A percentile compares a stretch with the other conserved stretches of the same genome.
These are phyloP conservation scores for Platalea minor DNA, from an alignment of 2,797 vertebrate genomes.

Conservation along the genomic window DNA sequence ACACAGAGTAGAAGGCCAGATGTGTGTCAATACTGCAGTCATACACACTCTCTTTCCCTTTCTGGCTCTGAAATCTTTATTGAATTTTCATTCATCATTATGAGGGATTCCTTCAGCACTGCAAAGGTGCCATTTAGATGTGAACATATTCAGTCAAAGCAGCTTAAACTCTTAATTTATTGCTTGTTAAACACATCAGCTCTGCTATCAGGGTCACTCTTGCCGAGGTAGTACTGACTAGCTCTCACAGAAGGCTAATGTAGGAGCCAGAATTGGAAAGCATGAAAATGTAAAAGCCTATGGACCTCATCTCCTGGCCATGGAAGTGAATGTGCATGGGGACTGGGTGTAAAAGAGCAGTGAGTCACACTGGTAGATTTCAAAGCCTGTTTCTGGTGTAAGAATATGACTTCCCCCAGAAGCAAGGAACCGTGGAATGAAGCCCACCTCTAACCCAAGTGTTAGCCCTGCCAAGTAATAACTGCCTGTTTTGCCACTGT, in stretches of 20 bases:
- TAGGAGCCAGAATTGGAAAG: not conserved
- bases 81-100: constrained; percentile 70
- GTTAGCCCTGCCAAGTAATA: not conserved
- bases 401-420: not conserved
- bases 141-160: constrained; percentile 19
- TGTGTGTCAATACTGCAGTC: not conserved
- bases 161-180: constrained; percentile 55
- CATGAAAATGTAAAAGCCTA: not conserved
- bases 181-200: constrained; percentile 40
- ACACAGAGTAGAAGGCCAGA: not conserved
- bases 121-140: not conserved
- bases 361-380: not conserved
- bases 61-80: constrained; percentile 25
- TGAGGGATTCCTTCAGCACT: constrained; percentile 38
- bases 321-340: not conserved
- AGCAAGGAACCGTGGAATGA: not conserved
- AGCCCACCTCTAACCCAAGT: not conserved
- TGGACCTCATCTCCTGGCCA: not conserved
- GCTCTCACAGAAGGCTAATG: not conserved
- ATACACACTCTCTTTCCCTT: not conserved
- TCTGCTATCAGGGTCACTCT: constrained; percentile 1
- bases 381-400: not conserved
- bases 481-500: not conserved
- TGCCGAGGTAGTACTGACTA: not conserved
- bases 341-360: not conserved